Percentiles rank a stretch among this genome's conserved stretches.
These are phyloP conservation scores for Oegoconia quadripuncta DNA, from an alignment of 2,888 invertebrate genomes.

Conservation along the genomic window DNA sequence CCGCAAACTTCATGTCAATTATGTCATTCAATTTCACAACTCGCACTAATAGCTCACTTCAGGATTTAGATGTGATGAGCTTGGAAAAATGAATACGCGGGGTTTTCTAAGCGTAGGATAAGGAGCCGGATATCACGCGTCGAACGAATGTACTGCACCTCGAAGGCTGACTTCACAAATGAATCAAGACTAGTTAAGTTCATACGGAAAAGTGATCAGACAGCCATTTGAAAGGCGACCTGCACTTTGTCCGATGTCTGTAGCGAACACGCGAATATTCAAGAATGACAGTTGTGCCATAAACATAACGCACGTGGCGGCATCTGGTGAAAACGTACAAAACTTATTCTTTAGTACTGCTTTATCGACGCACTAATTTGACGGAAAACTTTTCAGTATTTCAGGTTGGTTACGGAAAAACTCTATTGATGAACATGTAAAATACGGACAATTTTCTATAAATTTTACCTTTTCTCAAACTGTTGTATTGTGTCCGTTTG, in stretches of 20 bases:
- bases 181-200: conserved; percentile 32
- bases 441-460: too few species aligned
- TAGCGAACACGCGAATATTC: conserved; percentile 34
- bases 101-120: conserved; percentile 15
- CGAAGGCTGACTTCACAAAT: conserved; percentile 22
- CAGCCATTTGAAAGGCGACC: conserved; percentile 37
- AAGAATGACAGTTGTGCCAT: conserved; percentile 1
- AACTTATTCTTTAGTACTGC: not conserved
- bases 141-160: not conserved
- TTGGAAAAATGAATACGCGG: conserved; percentile 29
- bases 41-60: conserved; percentile 22
- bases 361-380: conserved; percentile 9
- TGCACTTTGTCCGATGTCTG: conserved; percentile 48
- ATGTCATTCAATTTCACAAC: conserved; percentile 25
- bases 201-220: conserved; percentile 31
- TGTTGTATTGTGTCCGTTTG: too few species aligned
- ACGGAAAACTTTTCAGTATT: conserved; percentile 23
- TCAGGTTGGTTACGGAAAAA: too few species aligned
- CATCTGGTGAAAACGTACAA: not conserved
- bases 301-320: not conserved
- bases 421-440: too few species aligned
- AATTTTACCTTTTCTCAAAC: too few species aligned
- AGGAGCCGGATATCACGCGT: not conserved
- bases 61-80: conserved; percentile 21
- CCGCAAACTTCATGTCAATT: conserved; percentile 62